These are phyloP conservation scores for Crenuchus spilurus DNA, from an alignment of 2,797 vertebrate genomes.

Conservation along the genomic window DNA sequence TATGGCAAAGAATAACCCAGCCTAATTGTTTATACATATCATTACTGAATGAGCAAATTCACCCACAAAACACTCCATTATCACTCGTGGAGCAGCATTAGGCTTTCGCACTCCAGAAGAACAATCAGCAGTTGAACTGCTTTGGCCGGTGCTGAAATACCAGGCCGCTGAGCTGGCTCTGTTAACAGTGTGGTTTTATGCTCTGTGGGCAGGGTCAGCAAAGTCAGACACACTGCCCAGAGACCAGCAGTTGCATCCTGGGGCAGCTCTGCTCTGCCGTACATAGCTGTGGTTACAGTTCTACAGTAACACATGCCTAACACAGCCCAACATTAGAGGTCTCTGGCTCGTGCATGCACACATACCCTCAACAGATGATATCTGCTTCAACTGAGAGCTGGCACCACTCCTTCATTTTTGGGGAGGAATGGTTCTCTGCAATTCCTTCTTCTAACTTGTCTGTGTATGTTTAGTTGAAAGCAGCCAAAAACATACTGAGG, in stretches of 20 bases:
- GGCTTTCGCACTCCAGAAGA: conserved; percentile 11
- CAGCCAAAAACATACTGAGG: conserved; percentile 31
- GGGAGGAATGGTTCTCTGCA: not conserved
- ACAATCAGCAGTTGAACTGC: conserved; percentile 27
- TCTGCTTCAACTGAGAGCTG: conserved; percentile 1
- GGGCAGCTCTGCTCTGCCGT: conserved; percentile 24
- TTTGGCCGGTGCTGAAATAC: conserved; percentile 23
- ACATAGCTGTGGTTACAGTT: conserved; percentile 41
- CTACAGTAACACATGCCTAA: conserved; percentile 33
- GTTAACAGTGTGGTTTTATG: conserved; percentile 6
- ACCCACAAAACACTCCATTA: conserved; percentile 10
- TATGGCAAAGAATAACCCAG: conserved; percentile 30
- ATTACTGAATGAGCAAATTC: conserved; percentile 24
- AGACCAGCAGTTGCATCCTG: conserved; percentile 18
- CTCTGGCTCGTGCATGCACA: conserved; percentile 1
- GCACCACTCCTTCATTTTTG: not conserved
- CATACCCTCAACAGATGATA: conserved; percentile 19
- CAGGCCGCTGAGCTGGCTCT: conserved; percentile 33
- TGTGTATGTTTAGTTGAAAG: conserved; percentile 18
- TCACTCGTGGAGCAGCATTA: not conserved
- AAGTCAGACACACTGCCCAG: conserved; percentile 13
- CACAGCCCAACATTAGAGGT: conserved; percentile 32
- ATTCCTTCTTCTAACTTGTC: not conserved
- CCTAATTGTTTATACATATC: conserved; percentile 12
- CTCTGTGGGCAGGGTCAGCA: conserved; percentile 26